These are phyloP conservation scores for Parotia lawesii DNA, from an alignment of 2,113 vertebrate species.

Conservation along the genomic window DNA sequence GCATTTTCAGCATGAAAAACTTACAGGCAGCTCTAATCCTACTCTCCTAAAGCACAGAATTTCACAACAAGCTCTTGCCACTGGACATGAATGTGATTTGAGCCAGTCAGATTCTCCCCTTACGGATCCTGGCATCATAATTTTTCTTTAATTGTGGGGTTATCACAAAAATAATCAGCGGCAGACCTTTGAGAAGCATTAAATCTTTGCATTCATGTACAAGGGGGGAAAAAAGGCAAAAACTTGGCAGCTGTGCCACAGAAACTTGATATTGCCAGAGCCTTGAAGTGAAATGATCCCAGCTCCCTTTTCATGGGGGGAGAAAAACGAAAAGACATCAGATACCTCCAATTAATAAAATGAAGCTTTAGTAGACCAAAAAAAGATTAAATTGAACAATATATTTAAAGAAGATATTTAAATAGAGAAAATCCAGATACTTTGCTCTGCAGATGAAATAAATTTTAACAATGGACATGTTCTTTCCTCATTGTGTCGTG, in stretches of 20 bases:
- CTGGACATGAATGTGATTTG: background rate
- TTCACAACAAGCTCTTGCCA: background rate
- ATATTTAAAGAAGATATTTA: background rate
- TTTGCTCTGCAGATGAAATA: background rate
- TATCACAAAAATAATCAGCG: background rate
- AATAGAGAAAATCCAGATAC: background rate
- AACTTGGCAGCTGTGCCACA: background rate
- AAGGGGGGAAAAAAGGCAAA: rapidly evolving
- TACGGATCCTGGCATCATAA: background rate
- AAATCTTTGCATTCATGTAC: background rate
- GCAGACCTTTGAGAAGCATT: background rate
- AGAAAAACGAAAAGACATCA: background rate
- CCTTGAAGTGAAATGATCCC: background rate
- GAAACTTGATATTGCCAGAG: background rate
- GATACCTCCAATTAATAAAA: background rate
- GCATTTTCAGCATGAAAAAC: background rate
- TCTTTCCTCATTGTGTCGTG: background rate
- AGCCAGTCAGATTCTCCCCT: background rate
- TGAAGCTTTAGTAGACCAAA: background rate
- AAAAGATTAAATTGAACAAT: background rate
- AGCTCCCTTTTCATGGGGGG: background rate
- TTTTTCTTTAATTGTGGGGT: background rate
- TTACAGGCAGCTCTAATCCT: background rate
- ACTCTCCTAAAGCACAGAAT: background rate
- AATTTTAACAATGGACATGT: background rate